These are phyloP conservation scores for Cephonodes hylas DNA, from an alignment of 2,888 invertebrate genomes.

Conservation along the genomic window DNA sequence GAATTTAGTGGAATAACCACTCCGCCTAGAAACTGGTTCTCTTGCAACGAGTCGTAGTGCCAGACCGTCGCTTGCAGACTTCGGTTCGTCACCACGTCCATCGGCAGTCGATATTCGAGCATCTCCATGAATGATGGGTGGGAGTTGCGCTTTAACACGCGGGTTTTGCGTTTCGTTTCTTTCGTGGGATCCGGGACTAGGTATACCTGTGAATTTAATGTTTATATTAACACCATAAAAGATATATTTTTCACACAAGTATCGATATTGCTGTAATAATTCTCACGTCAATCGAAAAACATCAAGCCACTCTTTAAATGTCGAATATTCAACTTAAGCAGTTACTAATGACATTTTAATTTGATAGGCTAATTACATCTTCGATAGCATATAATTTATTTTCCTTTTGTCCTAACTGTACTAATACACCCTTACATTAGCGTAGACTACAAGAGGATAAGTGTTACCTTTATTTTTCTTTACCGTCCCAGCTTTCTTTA, in stretches of 20 bases:
- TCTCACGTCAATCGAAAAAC: too few relatives aligned
- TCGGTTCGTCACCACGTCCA: conserved; percentile 88
- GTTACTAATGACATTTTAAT: neutral
- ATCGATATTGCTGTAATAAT: too few relatives aligned
- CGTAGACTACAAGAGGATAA: too few relatives aligned
- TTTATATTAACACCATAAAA: too few relatives aligned
- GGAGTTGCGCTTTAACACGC: conserved; percentile 93
- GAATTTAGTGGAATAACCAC: conserved; percentile 88
- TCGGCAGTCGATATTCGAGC: conserved; percentile 93
- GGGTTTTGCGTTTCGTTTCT: conserved; percentile 97
- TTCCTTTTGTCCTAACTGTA: too few relatives aligned
- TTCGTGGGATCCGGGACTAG: conserved; percentile 95
- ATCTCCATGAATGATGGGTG: conserved; percentile 99
- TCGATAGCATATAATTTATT: too few relatives aligned
- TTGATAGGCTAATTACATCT: neutral
- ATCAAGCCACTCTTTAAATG: too few relatives aligned
- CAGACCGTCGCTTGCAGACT: conserved; percentile 96
- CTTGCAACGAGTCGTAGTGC: conserved; percentile 96
- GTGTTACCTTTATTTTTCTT: too few relatives aligned
- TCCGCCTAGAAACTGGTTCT: conserved; percentile 97
- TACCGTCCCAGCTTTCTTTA: too few relatives aligned
- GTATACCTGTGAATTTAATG: conserved; percentile 80
- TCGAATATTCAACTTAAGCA: too few relatives aligned
- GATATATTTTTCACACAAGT: too few relatives aligned
- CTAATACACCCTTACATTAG: too few relatives aligned